A percentile compares a stretch with the other conserved stretches of the same genome.
Conservation (phyloP, 2,797 vertebrate species). For the Arrhamphus sclerolepis region DNA sequence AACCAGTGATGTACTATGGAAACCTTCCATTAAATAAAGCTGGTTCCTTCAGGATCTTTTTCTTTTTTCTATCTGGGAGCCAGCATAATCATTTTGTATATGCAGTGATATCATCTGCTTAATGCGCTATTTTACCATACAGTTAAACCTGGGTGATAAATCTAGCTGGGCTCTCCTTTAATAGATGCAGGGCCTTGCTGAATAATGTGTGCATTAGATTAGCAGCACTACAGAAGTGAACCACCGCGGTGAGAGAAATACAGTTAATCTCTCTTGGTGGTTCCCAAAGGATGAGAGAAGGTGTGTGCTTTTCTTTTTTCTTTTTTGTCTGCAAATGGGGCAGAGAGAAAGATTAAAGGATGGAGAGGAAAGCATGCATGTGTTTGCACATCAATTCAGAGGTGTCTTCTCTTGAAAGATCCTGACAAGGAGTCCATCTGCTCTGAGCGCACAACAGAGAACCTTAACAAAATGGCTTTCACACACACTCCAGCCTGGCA, state of each 20-base stretch:
- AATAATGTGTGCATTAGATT: conserved; percentile 83
- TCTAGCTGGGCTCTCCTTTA: conserved; percentile 76
- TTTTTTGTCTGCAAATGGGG: conserved; percentile 29
- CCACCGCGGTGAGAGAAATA: conserved; percentile 70
- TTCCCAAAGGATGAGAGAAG: conserved; percentile 49
- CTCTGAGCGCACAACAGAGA: conserved; percentile 7
- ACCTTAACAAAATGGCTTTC: conserved; percentile 29
- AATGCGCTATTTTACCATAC: conserved; percentile 85
- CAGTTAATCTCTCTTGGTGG: conserved; percentile 69
- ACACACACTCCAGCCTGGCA: conserved; percentile 4
- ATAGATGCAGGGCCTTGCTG: conserved; percentile 74
- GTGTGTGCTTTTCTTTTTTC: too few species aligned
- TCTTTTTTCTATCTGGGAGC: conserved; percentile 64
- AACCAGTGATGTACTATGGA: conserved; percentile 72
- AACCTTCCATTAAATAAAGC: conserved; percentile 82
- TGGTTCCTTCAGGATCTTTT: conserved; percentile 52
- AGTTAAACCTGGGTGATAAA: conserved; percentile 84
- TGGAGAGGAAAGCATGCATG: conserved; percentile 1
- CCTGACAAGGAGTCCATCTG: conserved; percentile 33
- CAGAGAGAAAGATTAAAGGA: conserved; percentile 23
- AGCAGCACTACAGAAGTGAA: conserved; percentile 67
- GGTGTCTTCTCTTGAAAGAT: conserved; percentile 35
- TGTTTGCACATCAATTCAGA: conserved; percentile 16
- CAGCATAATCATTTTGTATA: conserved; percentile 82
- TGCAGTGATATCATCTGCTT: conserved; percentile 82